Conservation (phyloP, 2,113 vertebrate genomes). For the Pimephales promelas region DNA sequence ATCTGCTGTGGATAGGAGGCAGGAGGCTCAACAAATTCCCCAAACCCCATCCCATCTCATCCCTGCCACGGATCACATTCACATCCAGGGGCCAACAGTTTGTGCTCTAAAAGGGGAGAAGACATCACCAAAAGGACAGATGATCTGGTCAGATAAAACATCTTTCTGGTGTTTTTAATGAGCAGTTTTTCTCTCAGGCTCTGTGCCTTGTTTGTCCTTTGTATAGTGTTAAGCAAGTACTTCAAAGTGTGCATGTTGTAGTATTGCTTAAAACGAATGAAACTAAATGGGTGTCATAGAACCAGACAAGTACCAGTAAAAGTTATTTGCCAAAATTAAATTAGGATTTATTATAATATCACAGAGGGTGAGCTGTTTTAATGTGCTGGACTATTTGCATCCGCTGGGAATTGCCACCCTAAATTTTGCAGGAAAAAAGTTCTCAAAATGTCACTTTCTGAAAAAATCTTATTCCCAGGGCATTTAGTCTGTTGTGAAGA, state of each 20-base stretch:
- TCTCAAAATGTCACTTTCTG: slow-evolving; percentile 9
- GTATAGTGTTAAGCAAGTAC: background rate
- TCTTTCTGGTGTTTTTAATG: background rate
- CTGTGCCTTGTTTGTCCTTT: background rate
- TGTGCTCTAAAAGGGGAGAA: slow-evolving; percentile 4
- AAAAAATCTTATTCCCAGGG: slow-evolving; percentile 9
- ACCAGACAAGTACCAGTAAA: slow-evolving; percentile 13
- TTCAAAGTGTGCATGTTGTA: slow-evolving; percentile 4
- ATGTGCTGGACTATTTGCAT: background rate
- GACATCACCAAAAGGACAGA: background rate
- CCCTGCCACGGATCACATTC: background rate
- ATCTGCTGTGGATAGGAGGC: background rate
- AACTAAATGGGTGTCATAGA: slow-evolving; percentile 38
- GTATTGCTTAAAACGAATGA: slow-evolving; percentile 24
- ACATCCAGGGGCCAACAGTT: background rate
- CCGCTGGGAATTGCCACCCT: background rate
- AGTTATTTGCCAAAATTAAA: background rate
- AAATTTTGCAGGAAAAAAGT: slow-evolving; percentile 2
- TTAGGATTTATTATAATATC: too few relatives aligned
- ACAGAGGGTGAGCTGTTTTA: background rate
- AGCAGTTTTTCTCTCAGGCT: background rate
- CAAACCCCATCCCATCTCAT: background rate
- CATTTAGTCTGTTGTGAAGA: slow-evolving; percentile 17
- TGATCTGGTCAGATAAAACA: slow-evolving; percentile 7
- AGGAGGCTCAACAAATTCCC: slow-evolving; percentile 16